Conservation (phyloP, 2,113 vertebrate species). For the Gnathonemus echidnorhynchus region DNA sequence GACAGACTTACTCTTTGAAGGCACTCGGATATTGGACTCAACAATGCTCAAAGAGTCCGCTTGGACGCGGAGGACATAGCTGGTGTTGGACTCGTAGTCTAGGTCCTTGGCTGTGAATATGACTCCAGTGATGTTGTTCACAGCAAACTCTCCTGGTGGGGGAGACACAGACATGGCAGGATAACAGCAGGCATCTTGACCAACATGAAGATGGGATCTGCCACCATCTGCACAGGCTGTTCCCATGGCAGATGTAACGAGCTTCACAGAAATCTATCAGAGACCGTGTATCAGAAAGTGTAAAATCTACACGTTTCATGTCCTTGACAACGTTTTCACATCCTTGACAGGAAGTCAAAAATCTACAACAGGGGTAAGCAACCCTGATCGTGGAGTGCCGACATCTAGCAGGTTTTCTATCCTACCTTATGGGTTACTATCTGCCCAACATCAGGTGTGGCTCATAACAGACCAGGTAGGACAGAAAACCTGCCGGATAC, state of each 20-base stretch:
- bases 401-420: neutral
- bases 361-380: neutral
- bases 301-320: neutral
- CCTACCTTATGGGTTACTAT: neutral
- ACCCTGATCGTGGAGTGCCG: neutral
- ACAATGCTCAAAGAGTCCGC: slow-evolving; percentile 76
- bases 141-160: slow-evolving; percentile 63
- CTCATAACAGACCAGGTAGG: neutral
- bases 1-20: slow-evolving; percentile 75
- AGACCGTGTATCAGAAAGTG: neutral
- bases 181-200: neutral
- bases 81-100: slow-evolving; percentile 72
- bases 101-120: slow-evolving; percentile 67
- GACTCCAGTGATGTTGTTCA: slow-evolving; percentile 71
- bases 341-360: neutral
- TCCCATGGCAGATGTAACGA: neutral
- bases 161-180: neutral
- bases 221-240: neutral
- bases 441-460: neutral
- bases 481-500: neutral
- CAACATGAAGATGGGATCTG: neutral
- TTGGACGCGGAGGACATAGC: slow-evolving; percentile 71
- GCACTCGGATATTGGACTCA: slow-evolving; percentile 70
- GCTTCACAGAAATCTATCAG: neutral
- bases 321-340: neutral